Conservation (phyloP, 2,888 invertebrate species). For the Drepanosiphum platanoidis region DNA sequence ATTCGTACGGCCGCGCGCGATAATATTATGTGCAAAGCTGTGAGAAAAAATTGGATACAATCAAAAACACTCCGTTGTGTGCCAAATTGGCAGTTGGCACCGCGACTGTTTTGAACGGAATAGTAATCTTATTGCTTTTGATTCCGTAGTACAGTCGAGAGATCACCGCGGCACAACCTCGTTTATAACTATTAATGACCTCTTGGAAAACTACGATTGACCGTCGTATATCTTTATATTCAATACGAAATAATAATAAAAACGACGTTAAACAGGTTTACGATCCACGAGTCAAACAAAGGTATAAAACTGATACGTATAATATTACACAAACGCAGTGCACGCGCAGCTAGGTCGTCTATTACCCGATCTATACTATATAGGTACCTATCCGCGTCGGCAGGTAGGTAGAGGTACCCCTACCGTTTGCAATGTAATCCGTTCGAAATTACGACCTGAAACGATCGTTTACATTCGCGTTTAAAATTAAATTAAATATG, state of each 20-base stretch:
- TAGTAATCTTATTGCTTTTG: conserved; percentile 38
- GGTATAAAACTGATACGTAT: neutral
- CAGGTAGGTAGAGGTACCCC: neutral
- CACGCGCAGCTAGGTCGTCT: neutral
- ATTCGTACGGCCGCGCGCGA: neutral
- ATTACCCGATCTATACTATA: neutral
- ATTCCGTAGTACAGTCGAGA: conserved; percentile 17
- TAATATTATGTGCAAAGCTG: conserved; percentile 5
- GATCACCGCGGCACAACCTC: conserved; percentile 40
- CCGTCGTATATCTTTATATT: conserved; percentile 22
- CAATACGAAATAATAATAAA: conserved; percentile 33
- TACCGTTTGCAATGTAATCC: neutral
- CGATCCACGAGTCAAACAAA: conserved; percentile 29
- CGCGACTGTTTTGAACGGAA: conserved; percentile 39
- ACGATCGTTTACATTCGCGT: neutral
- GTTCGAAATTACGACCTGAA: neutral
- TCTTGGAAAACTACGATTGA: neutral
- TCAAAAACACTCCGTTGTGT: conserved; percentile 39
- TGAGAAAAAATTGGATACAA: conserved; percentile 51
- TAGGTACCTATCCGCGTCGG: no score
- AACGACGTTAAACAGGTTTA: conserved; percentile 35
- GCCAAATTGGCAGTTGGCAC: conserved; percentile 53
- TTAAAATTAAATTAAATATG: neutral
- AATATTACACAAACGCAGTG: neutral
- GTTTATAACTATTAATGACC: conserved; percentile 43